Base-by-base conservation (phyloP, 2,888 invertebrate genomes). In the Pristionchus fissidentatus region DNA sequence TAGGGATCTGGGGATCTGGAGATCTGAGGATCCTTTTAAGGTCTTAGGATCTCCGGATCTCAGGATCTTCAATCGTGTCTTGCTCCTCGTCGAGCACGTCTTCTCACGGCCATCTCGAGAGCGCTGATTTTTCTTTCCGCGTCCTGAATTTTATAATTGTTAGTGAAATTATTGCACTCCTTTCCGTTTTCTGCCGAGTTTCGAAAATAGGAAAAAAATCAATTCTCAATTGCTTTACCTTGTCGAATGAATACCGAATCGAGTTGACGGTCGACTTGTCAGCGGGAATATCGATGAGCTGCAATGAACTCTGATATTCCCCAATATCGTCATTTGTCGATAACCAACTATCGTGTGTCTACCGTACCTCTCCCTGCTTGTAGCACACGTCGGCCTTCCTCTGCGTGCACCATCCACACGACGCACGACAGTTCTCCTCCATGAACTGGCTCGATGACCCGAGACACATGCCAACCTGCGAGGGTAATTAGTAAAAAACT, bases 371-470 rank as follows among this genome's bases (percentile, higher is more conserved):
- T 87, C 88, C 88, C 26, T 87, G 78, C 15, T 43, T 49, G 83
- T 81, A 85, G 75, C 89, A 89, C 66, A 87, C 87, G 15, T 85
- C 83, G 22, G 84, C 84, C 73, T 87, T 85, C 4, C 82, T 41
- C 32, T 87, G 57, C 0, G 57, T 49, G 84, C 91, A 91, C 41
- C 91, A 85, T 78, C 87, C 87, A 83, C 91, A 91, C n/a, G 85
- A 84, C 26, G 85, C 73, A 22, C 92, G 87, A 66, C 92, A 92
- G 84, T 92, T 92, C 84, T 92, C 92, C 32, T 87, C 85, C 90
- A 92, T 90, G 85, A 91, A 91, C 49, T 86, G 85, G 3, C 86
- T 85, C 29, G 87, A 87, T 41, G 86, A 86, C n/a, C 88, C 88
- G 38, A 41, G 35, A 84, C 89, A 89, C 88, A 88, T 88, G 26